These are phyloP conservation scores for Dendrocincla fuliginosa DNA, from an alignment of 2,797 vertebrate species.

Conservation along the genomic window DNA sequence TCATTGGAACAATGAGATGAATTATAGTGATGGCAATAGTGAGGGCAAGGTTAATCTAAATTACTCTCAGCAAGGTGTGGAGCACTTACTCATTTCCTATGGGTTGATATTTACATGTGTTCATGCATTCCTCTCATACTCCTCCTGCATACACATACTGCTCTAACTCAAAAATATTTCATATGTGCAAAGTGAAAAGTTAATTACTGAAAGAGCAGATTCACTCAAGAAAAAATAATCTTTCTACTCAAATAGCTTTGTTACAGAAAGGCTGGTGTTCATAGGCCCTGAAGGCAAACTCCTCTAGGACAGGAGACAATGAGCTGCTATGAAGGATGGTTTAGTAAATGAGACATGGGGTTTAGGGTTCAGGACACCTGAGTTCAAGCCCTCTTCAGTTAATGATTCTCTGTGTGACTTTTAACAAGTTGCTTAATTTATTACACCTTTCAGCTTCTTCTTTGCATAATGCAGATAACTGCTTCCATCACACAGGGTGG, in stretches of 20 bases:
- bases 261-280: background rate
- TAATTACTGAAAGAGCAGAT: background rate
- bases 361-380: slow-evolving; percentile 32
- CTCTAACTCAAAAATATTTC: background rate
- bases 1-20: slow-evolving; percentile 9
- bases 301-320: background rate
- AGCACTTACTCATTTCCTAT: background rate
- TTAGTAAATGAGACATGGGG: background rate
- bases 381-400: slow-evolving; percentile 30
- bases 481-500: background rate
- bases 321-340: background rate
- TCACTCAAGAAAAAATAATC: background rate
- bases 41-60: slow-evolving; percentile 38
- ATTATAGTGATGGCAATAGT: slow-evolving; percentile 18
- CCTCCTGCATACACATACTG: background rate
- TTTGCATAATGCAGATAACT: slow-evolving; percentile 13
- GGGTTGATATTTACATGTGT: background rate
- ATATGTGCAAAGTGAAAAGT: background rate
- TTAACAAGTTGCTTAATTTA: slow-evolving; percentile 44
- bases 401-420: slow-evolving; percentile 45
- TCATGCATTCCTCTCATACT: background rate
- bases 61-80: slow-evolving; percentile 30
- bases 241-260: background rate
- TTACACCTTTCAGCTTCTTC: background rate
- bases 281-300: background rate